phyloP scores from a whole-genome alignment of 2,888 invertebrate species.

The Lypha dubia region DNA sequence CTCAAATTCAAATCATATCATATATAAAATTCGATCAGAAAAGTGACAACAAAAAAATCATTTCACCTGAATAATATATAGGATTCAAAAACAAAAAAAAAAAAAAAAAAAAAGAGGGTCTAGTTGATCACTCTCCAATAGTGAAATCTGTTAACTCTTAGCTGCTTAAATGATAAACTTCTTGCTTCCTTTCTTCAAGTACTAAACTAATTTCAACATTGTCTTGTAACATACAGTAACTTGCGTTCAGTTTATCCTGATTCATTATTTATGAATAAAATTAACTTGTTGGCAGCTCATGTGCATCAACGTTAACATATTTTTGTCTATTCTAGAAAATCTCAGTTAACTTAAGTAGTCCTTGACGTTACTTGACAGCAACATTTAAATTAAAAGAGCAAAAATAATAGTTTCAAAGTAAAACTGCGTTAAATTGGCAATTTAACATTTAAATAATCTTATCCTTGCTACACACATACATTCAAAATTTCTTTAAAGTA shows the following conservation, averaged over 20 bases:
- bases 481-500: background rate
- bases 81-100: no score
- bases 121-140: no score
- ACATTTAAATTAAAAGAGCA: background rate
- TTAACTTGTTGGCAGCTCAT: background rate
- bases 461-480: background rate
- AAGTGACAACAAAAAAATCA: no score
- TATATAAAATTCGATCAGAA: no score
- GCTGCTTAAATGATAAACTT: no score
- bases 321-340: background rate
- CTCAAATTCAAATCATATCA: no score
- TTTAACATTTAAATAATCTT: constrained; percentile 51
- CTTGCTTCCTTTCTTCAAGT: no score
- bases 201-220: no score
- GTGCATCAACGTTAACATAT: background rate
- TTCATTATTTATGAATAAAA: background rate
- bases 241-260: background rate
- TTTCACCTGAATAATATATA: no score
- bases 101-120: no score
- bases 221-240: no score
- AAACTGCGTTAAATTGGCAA: constrained; percentile 64
- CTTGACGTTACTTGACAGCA: background rate
- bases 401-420: constrained; percentile 15
- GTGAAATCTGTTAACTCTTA: no score
- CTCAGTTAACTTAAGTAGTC: constrained; percentile 8